phyloP scores from a whole-genome alignment of 1,140 invertebrate genomes.

The Episyrphus balteatus region DNA sequence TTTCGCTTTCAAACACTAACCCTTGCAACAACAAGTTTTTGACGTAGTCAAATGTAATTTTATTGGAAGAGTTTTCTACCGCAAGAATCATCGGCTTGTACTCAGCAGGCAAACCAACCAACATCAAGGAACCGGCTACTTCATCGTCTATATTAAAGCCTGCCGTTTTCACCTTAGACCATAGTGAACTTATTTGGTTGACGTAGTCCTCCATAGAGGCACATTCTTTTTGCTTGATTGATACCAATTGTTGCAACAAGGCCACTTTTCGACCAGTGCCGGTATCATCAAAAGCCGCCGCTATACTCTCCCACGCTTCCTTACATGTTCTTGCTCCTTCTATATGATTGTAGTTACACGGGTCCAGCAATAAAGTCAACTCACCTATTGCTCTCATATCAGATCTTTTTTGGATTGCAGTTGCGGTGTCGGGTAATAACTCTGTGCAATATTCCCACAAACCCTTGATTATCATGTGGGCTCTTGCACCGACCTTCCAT shows the following conservation, averaged over 20 bases:
- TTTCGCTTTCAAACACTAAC: too few species aligned
- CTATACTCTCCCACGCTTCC: conserved; percentile 6
- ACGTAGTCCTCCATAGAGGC: conserved; percentile 4
- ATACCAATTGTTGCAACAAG: not conserved
- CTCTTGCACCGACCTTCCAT: not conserved
- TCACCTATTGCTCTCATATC: too few species aligned
- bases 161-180: not conserved
- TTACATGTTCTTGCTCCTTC: conserved; percentile 3
- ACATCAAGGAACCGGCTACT: not conserved
- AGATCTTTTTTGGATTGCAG: too few species aligned
- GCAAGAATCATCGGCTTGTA: too few species aligned
- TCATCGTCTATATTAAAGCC: not conserved
- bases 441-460: not conserved
- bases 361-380: not conserved
- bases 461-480: not conserved
- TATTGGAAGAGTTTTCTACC: too few species aligned
- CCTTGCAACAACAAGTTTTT: too few species aligned
- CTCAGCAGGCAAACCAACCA: conserved; percentile 4
- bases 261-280: conserved; percentile 2
- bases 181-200: not conserved
- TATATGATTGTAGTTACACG: conserved; percentile 1
- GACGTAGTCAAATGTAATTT: too few species aligned
- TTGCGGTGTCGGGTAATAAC: too few species aligned
- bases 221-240: conserved; percentile 1
- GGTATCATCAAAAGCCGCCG: not conserved